Percentiles rank a stretch among this genome's conserved stretches.
phyloP scores from a whole-genome alignment of 2,113 vertebrate genomes.

The Bubo blakistoni region DNA sequence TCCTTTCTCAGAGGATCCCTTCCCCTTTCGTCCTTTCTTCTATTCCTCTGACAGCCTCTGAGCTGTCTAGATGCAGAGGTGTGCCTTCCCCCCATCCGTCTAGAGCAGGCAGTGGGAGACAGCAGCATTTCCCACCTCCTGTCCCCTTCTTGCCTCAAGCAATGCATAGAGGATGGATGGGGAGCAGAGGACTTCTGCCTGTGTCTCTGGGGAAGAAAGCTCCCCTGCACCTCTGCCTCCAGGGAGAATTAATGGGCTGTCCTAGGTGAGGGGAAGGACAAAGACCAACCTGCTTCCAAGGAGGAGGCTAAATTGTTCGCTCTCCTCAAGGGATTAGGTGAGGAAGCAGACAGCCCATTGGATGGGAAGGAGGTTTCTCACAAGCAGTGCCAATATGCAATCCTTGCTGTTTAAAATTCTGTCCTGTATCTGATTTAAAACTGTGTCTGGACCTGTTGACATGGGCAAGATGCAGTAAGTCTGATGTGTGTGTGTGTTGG shows the following conservation, averaged over 20 bases:
- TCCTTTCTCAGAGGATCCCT: background rate
- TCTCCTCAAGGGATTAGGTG: background rate
- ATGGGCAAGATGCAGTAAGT: fast-evolving
- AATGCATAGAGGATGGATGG: background rate
- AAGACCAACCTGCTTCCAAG: background rate
- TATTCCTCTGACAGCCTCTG: background rate
- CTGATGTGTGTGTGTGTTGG: background rate
- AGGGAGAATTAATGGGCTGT: background rate
- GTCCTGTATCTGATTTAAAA: background rate
- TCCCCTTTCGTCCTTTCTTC: background rate
- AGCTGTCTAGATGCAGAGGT: background rate
- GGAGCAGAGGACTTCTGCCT: background rate
- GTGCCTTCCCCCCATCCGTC: background rate
- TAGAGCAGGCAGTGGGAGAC: background rate
- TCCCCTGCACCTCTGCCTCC: background rate
- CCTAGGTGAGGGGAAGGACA: background rate
- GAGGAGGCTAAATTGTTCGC: background rate
- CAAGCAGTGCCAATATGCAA: background rate
- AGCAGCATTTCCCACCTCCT: background rate
- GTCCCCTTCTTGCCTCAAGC: background rate
- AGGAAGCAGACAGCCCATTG: background rate
- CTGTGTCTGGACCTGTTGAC: background rate
- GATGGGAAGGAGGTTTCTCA: background rate
- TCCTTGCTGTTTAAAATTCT: background rate
- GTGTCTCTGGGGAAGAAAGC: background rate